Evolutionary conservation across 1,140 invertebrate genomes (phyloP).

Genomic region (Ooceraea biroi): DNA sequence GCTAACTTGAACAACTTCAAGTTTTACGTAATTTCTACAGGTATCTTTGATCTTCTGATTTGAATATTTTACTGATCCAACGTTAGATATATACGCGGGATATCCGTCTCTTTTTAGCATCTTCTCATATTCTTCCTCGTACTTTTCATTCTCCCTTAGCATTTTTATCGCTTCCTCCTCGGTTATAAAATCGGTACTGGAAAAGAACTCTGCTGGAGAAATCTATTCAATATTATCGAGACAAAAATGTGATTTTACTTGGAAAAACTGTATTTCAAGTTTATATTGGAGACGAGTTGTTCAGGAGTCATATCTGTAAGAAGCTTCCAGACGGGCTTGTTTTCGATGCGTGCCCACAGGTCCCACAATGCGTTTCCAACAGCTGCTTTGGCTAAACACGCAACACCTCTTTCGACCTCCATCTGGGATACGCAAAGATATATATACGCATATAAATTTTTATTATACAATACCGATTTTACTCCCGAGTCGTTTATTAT

Average conservation of each 20-base stretch:
- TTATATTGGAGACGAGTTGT: slow-evolving; percentile 93
- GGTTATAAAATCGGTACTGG: slow-evolving; percentile 93
- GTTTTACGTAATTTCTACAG: slow-evolving; percentile 90
- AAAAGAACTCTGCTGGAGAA: slow-evolving; percentile 55
- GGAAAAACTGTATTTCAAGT: slow-evolving; percentile 92
- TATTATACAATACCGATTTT: slow-evolving; percentile 91
- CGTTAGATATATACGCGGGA: slow-evolving; percentile 92
- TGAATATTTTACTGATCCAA: slow-evolving; percentile 93
- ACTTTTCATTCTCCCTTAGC: slow-evolving; percentile 88
- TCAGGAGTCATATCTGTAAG: slow-evolving; percentile 94
- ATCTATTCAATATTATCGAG: neutral
- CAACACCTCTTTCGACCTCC: slow-evolving; percentile 96
- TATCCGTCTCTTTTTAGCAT: slow-evolving; percentile 89
- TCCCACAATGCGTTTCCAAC: slow-evolving; percentile 97
- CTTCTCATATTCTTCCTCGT: slow-evolving; percentile 88
- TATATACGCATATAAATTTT: neutral
- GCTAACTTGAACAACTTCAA: slow-evolving; percentile 95
- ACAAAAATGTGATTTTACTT: neutral
- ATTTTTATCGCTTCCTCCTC: slow-evolving; percentile 93
- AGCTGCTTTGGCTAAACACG: slow-evolving; percentile 94
- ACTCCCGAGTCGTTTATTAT: slow-evolving; percentile 95
- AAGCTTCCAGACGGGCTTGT: slow-evolving; percentile 95
- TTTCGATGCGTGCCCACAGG: slow-evolving; percentile 93
- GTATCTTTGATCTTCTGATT: slow-evolving; percentile 89
- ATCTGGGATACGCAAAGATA: slow-evolving; percentile 86